phyloP scores from a whole-genome alignment of 1,140 invertebrate species.

The Stratiolaelaps scimitus region DNA sequence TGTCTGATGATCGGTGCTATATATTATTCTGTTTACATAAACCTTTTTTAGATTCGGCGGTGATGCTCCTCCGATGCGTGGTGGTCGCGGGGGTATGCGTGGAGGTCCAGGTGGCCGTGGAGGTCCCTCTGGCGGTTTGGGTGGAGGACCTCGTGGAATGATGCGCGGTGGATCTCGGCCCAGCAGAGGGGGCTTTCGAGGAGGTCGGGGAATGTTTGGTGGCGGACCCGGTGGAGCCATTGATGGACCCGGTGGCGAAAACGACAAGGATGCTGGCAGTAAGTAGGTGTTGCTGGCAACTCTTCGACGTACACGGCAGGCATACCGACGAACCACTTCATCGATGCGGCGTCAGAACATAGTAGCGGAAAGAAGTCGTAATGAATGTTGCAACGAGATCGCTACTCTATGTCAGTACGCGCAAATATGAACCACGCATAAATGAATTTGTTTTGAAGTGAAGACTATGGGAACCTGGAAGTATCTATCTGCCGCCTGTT shows the following conservation, averaged over 20 bases:
- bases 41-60: background rate
- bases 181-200: background rate
- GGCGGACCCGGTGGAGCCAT: background rate
- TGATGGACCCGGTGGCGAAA: background rate
- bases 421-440: no score
- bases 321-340: no score
- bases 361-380: no score
- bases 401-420: no score
- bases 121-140: background rate
- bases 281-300: constrained; percentile 10
- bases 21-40: no score
- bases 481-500: no score
- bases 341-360: no score
- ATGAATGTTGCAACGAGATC: no score
- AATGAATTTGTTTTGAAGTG: no score
- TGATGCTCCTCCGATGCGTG: constrained; percentile 21
- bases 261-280: constrained; percentile 14
- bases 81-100: constrained; percentile 11
- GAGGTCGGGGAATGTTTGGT: background rate
- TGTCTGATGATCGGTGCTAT: no score
- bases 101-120: background rate
- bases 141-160: constrained; percentile 1
- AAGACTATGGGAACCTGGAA: no score
- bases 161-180: background rate
- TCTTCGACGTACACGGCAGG: no score